Base-by-base conservation (phyloP, 2,797 vertebrate species). In the Notamacropus eugenii region DNA sequence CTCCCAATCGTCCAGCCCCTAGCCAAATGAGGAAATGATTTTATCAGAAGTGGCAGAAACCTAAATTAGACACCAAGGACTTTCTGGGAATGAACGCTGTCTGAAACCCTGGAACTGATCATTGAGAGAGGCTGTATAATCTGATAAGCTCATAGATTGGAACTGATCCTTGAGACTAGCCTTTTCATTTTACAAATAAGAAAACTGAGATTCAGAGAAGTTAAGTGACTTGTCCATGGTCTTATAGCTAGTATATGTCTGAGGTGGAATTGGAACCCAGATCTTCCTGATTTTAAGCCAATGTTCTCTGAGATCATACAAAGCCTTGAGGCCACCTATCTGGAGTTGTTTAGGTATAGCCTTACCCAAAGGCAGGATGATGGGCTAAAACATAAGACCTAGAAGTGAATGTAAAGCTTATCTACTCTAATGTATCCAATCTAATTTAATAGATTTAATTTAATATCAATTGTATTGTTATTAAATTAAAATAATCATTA, bases 11-110 rank as follows among this genome's bases (percentile, higher is more conserved):
- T 93, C 55, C 93, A 82, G 55, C 56, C 67, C 62, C 27, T 13
- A 91, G 93, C 55, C 0, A 46, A 58, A 93, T 94, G 94, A 93
- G 96, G 95, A 96, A 95, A 95, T 59, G 74, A 52, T 95, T 54
- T 58, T 22, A 92, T 93, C 92, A 50, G 93, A 96, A 94, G 55
- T 24, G 13, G 54, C 22, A 94, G 93, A 96, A 54, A 90, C 59
- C 92, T 27, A 87, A 54, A 91, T 92, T 95, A 19, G 24, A 62
- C 59, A 3, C 55, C 19, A 56, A 97, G 95, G 95, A 95, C 92
- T 96, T 97, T 96, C 94, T 97, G 96, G 96, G 62, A 55, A 55
- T 91, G 74, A 46, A 50, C 1, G 10, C 24, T 87, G 22, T 87
- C 24, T 50, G 40, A 91, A 94, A 57, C 56, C 62, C 96, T 93